Evolutionary conservation across 2,113 vertebrate genomes (phyloP).

Genomic region (Tragelaphus strepsiceros): DNA sequence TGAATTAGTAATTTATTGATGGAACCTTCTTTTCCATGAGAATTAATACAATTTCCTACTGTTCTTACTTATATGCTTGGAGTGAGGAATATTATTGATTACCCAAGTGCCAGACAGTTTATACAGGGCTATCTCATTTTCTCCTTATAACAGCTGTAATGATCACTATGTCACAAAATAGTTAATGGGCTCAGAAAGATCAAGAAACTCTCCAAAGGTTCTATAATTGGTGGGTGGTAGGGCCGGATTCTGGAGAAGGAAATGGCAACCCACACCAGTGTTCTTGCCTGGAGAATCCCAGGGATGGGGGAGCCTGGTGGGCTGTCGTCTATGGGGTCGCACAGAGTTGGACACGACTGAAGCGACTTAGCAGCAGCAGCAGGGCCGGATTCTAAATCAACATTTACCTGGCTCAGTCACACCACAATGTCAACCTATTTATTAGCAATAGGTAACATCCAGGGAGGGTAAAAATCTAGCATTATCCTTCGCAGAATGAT

Average conservation of each 20-base stretch:
- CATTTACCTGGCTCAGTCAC: background rate
- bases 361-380: too few species aligned
- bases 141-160: background rate
- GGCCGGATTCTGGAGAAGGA: background rate
- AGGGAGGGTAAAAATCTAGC: background rate
- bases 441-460: background rate
- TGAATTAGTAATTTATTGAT: slow-evolving; percentile 30
- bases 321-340: too few species aligned
- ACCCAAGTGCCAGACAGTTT: background rate
- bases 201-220: background rate
- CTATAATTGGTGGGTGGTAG: background rate
- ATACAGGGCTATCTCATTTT: background rate
- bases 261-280: too few species aligned
- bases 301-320: too few species aligned
- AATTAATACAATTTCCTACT: slow-evolving; percentile 28
- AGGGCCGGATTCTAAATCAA: background rate
- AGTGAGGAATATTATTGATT: background rate
- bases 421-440: background rate
- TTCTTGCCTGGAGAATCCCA: too few species aligned
- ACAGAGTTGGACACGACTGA: too few species aligned
- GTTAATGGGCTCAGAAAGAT: background rate
- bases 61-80: background rate
- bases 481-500: background rate
- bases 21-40: background rate
- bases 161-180: background rate